Evolutionary conservation across 2,113 vertebrate species (phyloP).

Genomic region (Pyxicephalus adspersus): DNA sequence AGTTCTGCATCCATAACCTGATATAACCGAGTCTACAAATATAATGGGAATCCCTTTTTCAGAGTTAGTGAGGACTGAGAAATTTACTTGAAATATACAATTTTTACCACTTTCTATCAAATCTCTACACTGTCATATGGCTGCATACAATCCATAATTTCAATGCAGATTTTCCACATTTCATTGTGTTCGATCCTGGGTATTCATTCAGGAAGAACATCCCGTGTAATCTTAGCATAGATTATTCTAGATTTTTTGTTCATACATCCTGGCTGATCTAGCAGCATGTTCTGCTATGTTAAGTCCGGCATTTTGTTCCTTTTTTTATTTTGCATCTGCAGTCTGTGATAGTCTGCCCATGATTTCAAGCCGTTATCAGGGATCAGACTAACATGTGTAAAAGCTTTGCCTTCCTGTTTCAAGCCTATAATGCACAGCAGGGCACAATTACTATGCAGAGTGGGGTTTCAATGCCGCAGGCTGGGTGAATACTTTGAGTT

Average conservation of each 20-base stretch:
- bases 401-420: conserved; percentile 28
- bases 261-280: neutral
- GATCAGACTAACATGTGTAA: conserved; percentile 26
- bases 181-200: no score
- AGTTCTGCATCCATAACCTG: no score
- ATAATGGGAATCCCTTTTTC: no score
- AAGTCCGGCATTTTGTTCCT: conserved; percentile 2
- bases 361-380: conserved; percentile 9
- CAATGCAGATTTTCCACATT: no score
- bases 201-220: neutral
- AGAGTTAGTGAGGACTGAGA: no score
- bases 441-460: conserved; percentile 29
- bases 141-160: no score
- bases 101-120: no score
- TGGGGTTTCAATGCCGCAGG: conserved; percentile 28
- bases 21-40: no score
- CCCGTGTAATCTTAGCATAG: neutral
- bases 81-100: no score
- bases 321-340: conserved; percentile 12
- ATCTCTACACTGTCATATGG: no score
- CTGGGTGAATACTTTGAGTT: conserved; percentile 24
- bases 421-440: conserved; percentile 26
- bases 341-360: neutral
- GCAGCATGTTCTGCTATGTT: neutral
- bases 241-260: neutral